These are phyloP conservation scores for Eira barbara DNA, from an alignment of 2,113 vertebrate species.

Conservation along the genomic window DNA sequence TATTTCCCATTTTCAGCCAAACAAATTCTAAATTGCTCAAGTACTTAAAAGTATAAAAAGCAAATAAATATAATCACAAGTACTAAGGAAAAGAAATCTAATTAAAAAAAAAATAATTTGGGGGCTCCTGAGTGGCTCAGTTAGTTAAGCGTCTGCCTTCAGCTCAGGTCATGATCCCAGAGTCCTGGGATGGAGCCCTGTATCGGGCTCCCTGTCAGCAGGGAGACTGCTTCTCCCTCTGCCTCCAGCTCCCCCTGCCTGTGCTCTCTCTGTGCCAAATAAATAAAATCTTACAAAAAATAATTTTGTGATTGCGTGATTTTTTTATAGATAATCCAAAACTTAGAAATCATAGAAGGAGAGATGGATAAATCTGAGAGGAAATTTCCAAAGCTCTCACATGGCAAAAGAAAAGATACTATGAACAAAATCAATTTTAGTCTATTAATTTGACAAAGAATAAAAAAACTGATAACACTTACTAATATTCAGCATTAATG, in stretches of 20 bases:
- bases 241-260: too few species aligned
- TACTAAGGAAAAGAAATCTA: background rate
- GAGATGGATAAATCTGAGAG: background rate
- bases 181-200: too few species aligned
- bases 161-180: too few species aligned
- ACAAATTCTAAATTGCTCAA: constrained; percentile 36
- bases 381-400: background rate
- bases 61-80: background rate
- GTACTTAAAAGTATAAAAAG: constrained; percentile 29
- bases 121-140: too few species aligned
- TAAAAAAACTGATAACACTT: background rate
- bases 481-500: background rate
- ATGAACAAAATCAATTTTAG: background rate
- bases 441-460: background rate
- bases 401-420: background rate
- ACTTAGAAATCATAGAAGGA: background rate
- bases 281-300: background rate
- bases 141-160: too few species aligned
- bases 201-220: too few species aligned
- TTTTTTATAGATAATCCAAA: background rate
- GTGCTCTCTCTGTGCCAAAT: too few species aligned
- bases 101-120: background rate
- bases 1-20: constrained; percentile 12
- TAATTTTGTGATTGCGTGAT: background rate
- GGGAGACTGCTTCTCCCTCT: too few species aligned